Base-by-base conservation (phyloP, 2,888 invertebrate genomes). In the Ophraella communa region DNA sequence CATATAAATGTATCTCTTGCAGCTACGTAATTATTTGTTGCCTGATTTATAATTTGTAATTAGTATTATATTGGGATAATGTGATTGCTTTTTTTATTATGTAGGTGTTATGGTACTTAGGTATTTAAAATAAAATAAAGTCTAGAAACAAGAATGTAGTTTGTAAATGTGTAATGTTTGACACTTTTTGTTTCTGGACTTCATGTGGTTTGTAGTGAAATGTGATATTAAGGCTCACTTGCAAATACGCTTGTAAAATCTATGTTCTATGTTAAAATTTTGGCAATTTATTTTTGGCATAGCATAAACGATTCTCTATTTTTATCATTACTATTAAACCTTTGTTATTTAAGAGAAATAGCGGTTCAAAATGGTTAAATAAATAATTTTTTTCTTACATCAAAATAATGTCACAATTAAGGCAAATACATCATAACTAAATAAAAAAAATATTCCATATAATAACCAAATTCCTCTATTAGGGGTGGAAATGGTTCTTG, bases 1-100 rank as follows among this genome's bases (percentile, higher is more conserved):
- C 30, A 39, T 42, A 54, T 57, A 51, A 17, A 23, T 27, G 20
- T n/a, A n/a, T 47, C 27, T 35, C 27, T 30, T 30, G 27, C 51
- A 54, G 53, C 59, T 64, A 64, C 54, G 49, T 60, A 51, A 60
- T 60, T 54, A 35, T 55, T 54, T 59, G n/a, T 14, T 62, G 23
- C 49, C 49, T 51, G 49, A 24, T 17, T 51, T 27, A 24, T 27
- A 24, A 39, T 18, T 55, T 53, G 52, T 44, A 52, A 20, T 52
- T 57, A 47, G 33, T 21, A n/a, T 33, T 18, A 33, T 30, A 11
- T n/a, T 27, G 27, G 30, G 24, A 18, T 14, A 53, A 33, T 53
- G 24, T 53, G 53, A 53, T 18, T 39, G 39, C 39, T 39, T 35
- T 39, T 17, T 14, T 14, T 17, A n/a, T n/a, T 35, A 35, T 35